phyloP scores from a whole-genome alignment of 2,888 invertebrate species.

The Lasioglossum calceatum region DNA sequence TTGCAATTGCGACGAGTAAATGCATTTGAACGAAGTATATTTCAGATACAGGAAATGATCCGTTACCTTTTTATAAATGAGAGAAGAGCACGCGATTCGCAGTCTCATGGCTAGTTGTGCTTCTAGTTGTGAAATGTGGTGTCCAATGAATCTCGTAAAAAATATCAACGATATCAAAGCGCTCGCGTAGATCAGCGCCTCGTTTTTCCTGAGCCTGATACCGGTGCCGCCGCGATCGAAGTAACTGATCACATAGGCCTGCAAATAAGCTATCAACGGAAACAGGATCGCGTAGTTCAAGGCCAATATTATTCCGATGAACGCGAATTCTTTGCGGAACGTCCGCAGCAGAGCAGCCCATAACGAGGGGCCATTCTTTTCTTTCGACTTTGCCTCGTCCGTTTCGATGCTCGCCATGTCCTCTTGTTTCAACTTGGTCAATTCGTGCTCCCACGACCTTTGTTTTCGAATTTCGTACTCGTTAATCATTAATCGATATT shows the following conservation, averaged over 20 bases:
- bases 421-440: constrained; percentile 72
- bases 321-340: constrained; percentile 68
- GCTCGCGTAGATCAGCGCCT: constrained; percentile 85
- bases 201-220: constrained; percentile 85
- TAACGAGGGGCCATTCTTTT: constrained; percentile 82
- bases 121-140: constrained; percentile 82
- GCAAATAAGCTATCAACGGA: constrained; percentile 71
- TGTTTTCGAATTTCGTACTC: neutral
- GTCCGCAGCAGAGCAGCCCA: constrained; percentile 82
- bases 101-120: constrained; percentile 87
- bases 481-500: neutral
- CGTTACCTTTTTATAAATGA: constrained; percentile 89
- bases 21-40: neutral
- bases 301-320: neutral
- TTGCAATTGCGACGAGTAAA: neutral
- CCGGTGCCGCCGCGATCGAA: constrained; percentile 61
- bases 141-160: constrained; percentile 80
- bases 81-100: constrained; percentile 88
- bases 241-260: constrained; percentile 75
- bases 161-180: constrained; percentile 82
- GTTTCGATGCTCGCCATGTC: constrained; percentile 59
- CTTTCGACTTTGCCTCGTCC: constrained; percentile 51
- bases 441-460: constrained; percentile 83
- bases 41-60: neutral
- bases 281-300: constrained; percentile 36